Conservation (phyloP, 2,797 vertebrate species). For the Chaetodon trifasciatus region DNA sequence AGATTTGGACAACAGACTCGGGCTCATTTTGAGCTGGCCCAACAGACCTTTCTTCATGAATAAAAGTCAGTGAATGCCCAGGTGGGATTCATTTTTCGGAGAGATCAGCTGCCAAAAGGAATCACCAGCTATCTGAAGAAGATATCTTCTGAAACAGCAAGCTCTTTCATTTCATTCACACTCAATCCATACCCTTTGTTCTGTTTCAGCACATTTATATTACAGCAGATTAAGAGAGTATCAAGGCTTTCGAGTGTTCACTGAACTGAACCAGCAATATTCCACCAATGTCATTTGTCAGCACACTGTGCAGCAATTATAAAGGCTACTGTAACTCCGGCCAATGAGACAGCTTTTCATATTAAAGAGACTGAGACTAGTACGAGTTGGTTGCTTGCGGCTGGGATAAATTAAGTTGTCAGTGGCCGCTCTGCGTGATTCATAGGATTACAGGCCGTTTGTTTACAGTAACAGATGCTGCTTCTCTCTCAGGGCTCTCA, state of each 20-base stretch:
- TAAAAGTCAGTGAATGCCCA: conserved; percentile 46
- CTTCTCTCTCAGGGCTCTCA: conserved; percentile 22
- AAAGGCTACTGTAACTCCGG: conserved; percentile 32
- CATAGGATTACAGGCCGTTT: conserved; percentile 49
- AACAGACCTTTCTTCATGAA: conserved; percentile 52
- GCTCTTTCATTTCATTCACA: conserved; percentile 53
- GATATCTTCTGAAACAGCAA: conserved; percentile 33
- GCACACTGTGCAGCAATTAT: conserved; percentile 55
- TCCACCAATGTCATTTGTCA: conserved; percentile 58
- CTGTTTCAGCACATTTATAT: conserved; percentile 68
- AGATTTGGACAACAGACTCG: conserved; percentile 31
- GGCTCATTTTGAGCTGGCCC: conserved; percentile 33
- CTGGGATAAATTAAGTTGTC: conserved; percentile 61
- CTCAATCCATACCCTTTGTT: conserved; percentile 41
- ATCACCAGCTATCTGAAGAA: conserved; percentile 23
- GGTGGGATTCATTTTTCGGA: background rate
- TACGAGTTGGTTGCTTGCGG: conserved; percentile 40
- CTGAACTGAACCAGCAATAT: conserved; percentile 66
- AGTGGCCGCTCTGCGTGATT: conserved; percentile 54
- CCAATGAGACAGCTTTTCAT: conserved; percentile 50
- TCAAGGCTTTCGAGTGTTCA: conserved; percentile 39
- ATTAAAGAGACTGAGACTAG: conserved; percentile 61
- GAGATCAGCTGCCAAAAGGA: conserved; percentile 24
- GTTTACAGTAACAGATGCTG: conserved; percentile 60
- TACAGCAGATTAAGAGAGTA: conserved; percentile 51